These are phyloP conservation scores for Cheirogaleus major DNA, from an alignment of 2,797 vertebrate species.

Conservation along the genomic window DNA sequence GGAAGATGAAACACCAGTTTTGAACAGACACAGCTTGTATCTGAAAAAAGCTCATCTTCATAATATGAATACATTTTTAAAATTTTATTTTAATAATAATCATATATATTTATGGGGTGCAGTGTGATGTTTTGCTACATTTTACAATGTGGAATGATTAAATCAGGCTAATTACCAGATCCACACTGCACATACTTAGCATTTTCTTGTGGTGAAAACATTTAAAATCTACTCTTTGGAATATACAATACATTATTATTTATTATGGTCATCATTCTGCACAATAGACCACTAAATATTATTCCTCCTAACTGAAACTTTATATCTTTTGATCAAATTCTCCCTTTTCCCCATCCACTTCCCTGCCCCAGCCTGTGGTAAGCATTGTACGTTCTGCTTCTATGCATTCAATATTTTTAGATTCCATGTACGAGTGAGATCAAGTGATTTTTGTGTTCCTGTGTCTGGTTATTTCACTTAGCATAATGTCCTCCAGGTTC, in stretches of 20 bases:
- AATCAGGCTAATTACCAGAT: background rate
- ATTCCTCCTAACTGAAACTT: background rate
- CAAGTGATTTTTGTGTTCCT: background rate
- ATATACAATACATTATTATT: background rate
- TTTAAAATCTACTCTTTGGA: background rate
- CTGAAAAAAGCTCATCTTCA: background rate
- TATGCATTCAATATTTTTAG: background rate
- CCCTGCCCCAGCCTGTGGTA: background rate
- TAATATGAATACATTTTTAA: background rate
- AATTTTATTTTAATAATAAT: background rate
- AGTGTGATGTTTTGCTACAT: background rate
- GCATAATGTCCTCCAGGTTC: background rate
- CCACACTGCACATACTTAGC: background rate
- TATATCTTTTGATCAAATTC: background rate
- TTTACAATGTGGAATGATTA: background rate
- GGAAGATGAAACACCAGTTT: background rate
- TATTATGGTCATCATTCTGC: background rate
- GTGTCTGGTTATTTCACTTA: background rate
- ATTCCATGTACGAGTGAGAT: background rate
- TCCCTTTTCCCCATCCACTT: background rate
- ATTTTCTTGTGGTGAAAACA: background rate
- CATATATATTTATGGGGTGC: background rate
- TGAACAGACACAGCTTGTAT: background rate
- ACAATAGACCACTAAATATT: background rate
- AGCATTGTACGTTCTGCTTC: background rate